Evolutionary conservation across 2,113 vertebrate genomes (phyloP).

Genomic region (Perca flavescens): DNA sequence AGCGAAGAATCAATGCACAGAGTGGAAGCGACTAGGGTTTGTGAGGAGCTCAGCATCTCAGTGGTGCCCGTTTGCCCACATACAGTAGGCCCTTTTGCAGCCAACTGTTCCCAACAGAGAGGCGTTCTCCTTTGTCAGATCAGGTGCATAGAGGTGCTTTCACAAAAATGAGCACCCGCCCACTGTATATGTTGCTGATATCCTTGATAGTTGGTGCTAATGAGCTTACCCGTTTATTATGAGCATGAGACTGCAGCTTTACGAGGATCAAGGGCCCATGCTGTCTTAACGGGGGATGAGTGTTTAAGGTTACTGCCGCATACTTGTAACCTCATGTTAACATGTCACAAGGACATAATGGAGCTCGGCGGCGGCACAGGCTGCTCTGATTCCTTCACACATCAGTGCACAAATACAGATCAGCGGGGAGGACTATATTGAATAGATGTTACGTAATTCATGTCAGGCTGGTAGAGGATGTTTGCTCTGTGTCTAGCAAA

Average conservation of each 20-base stretch:
- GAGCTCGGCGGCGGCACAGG: not conserved
- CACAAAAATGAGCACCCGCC: not conserved
- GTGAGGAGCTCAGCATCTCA: not conserved
- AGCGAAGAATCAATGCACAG: not conserved
- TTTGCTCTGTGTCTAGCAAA: not conserved
- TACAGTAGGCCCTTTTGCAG: not conserved
- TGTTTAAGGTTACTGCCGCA: not conserved
- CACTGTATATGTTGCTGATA: not conserved
- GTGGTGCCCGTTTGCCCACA: not conserved
- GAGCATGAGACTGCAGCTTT: conserved; percentile 18
- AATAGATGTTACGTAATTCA: conserved; percentile 59
- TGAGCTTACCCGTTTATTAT: conserved; percentile 34
- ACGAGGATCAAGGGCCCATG: conserved; percentile 62
- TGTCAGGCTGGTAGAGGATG: not conserved
- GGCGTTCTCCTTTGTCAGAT: not conserved
- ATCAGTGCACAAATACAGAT: conserved; percentile 48
- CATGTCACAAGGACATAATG: not conserved
- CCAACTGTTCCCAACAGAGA: not conserved
- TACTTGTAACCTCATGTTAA: not conserved
- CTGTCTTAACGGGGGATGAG: conserved; percentile 11
- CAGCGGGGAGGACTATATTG: not conserved
- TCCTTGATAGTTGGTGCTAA: conserved; percentile 9
- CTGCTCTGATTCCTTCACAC: conserved; percentile 54
- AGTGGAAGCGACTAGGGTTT: not conserved
- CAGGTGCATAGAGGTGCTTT: not conserved